Percentiles rank a stretch among this genome's conserved stretches.
Conservation (phyloP, 2,113 vertebrate species). For the Zapus hudsonius region DNA sequence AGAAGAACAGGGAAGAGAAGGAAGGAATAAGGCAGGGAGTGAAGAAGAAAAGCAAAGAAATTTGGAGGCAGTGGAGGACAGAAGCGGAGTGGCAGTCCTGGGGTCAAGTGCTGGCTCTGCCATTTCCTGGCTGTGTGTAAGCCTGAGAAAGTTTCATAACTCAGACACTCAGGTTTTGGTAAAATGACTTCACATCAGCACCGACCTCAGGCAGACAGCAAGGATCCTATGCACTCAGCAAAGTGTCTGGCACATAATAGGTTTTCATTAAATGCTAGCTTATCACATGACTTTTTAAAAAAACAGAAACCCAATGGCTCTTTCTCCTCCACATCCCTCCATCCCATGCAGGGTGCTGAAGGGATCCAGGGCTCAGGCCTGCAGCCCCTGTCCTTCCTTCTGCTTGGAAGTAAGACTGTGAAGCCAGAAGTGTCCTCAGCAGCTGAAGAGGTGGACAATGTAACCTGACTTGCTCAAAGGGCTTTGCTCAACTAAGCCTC, state of each 20-base stretch:
- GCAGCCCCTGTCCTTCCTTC: neutral
- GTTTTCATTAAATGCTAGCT: neutral
- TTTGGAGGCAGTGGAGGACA: neutral
- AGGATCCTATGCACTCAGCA: too few relatives aligned
- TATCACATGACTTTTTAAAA: neutral
- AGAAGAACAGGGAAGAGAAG: too few relatives aligned
- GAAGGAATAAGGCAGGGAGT: neutral
- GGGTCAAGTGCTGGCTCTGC: neutral
- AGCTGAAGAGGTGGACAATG: neutral
- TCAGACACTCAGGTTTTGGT: neutral
- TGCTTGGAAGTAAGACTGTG: neutral
- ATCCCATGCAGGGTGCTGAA: accelerated
- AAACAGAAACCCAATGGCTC: neutral
- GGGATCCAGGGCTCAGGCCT: neutral
- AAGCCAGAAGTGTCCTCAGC: neutral
- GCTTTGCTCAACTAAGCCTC: neutral
- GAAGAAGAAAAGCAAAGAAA: neutral
- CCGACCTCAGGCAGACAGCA: too few relatives aligned
- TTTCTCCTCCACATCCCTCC: neutral
- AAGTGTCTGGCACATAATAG: neutral
- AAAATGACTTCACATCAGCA: neutral
- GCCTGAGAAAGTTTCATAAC: accelerated
- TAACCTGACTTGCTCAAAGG: neutral
- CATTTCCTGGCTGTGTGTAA: neutral
- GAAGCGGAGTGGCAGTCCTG: too few relatives aligned